Percentiles rank a stretch among this genome's conserved stretches.
Conservation (phyloP, 2,888 invertebrate genomes). For the Operophtera brumata region DNA sequence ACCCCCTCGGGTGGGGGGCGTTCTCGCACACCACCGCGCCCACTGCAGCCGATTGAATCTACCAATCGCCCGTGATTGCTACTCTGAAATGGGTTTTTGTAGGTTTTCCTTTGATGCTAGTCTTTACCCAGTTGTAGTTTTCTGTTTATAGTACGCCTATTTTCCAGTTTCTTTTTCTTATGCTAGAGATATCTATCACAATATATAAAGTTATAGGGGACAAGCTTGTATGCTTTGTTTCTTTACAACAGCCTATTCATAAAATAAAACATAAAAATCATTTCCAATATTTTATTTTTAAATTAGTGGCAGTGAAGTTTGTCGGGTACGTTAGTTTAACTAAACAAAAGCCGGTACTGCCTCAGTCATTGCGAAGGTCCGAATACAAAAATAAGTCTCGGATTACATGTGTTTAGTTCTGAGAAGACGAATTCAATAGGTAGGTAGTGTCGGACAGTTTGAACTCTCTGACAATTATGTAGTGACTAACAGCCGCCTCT, state of each 20-base stretch:
- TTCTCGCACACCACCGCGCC: conserved; percentile 19
- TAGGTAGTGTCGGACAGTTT: conserved; percentile 16
- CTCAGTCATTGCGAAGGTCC: conserved; percentile 53
- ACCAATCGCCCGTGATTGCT: conserved; percentile 42
- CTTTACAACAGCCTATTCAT: not conserved
- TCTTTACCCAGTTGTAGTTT: conserved; percentile 15
- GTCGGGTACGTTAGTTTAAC: conserved; percentile 65
- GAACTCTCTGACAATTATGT: conserved; percentile 7
- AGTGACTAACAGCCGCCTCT: not conserved
- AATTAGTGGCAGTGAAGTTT: conserved; percentile 81
- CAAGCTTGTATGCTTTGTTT: not conserved
- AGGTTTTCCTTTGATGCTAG: conserved; percentile 24
- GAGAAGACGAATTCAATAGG: conserved; percentile 23
- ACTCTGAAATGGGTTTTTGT: conserved; percentile 26
- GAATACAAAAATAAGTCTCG: conserved; percentile 56
- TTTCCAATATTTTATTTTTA: conserved; percentile 81
- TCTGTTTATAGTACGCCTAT: conserved; percentile 7
- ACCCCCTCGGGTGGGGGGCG: conserved; percentile 19
- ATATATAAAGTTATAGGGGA: not conserved
- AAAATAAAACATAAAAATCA: conserved; percentile 37
- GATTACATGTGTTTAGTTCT: conserved; percentile 27
- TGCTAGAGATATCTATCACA: not conserved
- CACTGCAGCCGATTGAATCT: conserved; percentile 37
- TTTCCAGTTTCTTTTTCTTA: not conserved
- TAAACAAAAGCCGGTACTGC: conserved; percentile 67